A percentile compares a stretch with the other conserved stretches of the same genome.
Conservation (phyloP, 2,113 vertebrate genomes). For the Oryzias curvinotus region DNA sequence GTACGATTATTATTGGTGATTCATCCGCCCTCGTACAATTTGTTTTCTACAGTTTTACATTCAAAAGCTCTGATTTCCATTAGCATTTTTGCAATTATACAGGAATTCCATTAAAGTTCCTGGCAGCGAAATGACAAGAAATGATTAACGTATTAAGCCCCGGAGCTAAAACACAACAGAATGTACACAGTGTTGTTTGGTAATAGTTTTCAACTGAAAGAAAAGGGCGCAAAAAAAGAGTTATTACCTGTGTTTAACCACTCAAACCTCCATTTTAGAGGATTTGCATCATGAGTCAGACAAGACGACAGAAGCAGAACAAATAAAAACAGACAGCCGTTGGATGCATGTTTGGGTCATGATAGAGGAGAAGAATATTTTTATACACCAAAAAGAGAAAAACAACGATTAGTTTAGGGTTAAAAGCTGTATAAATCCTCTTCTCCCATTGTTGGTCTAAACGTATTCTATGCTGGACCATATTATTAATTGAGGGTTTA, state of each 20-base stretch:
- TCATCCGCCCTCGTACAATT: constrained; percentile 43
- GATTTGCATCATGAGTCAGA: constrained; percentile 58
- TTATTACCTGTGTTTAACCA: constrained; percentile 63
- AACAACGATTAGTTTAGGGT: constrained; percentile 58
- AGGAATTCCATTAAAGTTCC: constrained; percentile 65
- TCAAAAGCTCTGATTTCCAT: constrained; percentile 57
- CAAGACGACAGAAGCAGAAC: constrained; percentile 56
- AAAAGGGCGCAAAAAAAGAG: constrained; percentile 18
- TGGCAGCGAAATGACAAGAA: constrained; percentile 66
- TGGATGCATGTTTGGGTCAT: constrained; percentile 62
- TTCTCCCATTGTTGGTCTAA: no score
- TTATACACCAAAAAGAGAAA: constrained; percentile 63
- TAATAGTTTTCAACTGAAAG: constrained; percentile 43
- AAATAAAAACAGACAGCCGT: constrained; percentile 72
- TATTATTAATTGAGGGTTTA: no score
- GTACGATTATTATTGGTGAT: constrained; percentile 30
- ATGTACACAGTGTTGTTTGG: constrained; percentile 45
- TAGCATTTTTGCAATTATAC: constrained; percentile 67
- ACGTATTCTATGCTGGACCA: no score
- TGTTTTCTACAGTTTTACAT: constrained; percentile 62
- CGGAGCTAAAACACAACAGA: constrained; percentile 46
- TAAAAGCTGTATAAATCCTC: constrained; percentile 62
- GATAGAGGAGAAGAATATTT: constrained; percentile 70
- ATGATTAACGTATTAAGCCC: constrained; percentile 57
- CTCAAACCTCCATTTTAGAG: constrained; percentile 60